Evolutionary conservation across 2,888 invertebrate genomes (phyloP).

Genomic region (Pardosa pseudoannulata): DNA sequence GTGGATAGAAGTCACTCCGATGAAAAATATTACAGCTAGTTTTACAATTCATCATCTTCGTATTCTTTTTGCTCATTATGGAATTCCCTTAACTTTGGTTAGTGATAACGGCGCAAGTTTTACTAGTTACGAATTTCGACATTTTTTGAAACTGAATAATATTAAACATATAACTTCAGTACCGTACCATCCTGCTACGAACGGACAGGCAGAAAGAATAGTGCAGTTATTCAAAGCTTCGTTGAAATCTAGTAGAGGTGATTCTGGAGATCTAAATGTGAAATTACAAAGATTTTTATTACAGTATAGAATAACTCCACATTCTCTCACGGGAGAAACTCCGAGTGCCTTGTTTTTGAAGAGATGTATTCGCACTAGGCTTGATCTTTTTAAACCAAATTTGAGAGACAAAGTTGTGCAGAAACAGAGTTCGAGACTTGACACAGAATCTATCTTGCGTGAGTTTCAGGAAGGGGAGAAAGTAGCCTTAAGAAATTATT

Average conservation of each 20-base stretch:
- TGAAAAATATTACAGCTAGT: slow-evolving; percentile 37
- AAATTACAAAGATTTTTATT: slow-evolving; percentile 49
- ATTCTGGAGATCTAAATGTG: slow-evolving; percentile 53
- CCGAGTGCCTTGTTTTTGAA: slow-evolving; percentile 50
- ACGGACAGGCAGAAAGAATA: slow-evolving; percentile 75
- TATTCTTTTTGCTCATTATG: slow-evolving; percentile 48
- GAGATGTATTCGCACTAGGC: slow-evolving; percentile 30
- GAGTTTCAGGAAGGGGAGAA: slow-evolving; percentile 47
- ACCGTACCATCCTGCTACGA: slow-evolving; percentile 74
- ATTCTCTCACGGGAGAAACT: slow-evolving; percentile 48
- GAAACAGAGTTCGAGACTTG: slow-evolving; percentile 47
- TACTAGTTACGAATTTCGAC: slow-evolving; percentile 26
- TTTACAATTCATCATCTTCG: slow-evolving; percentile 34
- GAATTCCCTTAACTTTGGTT: slow-evolving; percentile 45
- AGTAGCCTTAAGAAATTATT: slow-evolving; percentile 47
- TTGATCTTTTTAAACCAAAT: slow-evolving; percentile 45
- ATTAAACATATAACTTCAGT: slow-evolving; percentile 70
- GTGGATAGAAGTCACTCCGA: slow-evolving; percentile 37
- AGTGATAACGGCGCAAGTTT: slow-evolving; percentile 59
- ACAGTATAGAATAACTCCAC: slow-evolving; percentile 52
- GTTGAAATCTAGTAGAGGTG: slow-evolving; percentile 48
- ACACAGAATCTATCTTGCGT: slow-evolving; percentile 46
- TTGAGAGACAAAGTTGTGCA: slow-evolving; percentile 42
- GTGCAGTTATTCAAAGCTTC: slow-evolving; percentile 70
- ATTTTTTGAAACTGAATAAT: slow-evolving; percentile 69